Evolutionary conservation across 2,888 invertebrate genomes (phyloP), one percentile per base, ranked within the genome.

Genomic region (Synergus gifuensis): DNA sequence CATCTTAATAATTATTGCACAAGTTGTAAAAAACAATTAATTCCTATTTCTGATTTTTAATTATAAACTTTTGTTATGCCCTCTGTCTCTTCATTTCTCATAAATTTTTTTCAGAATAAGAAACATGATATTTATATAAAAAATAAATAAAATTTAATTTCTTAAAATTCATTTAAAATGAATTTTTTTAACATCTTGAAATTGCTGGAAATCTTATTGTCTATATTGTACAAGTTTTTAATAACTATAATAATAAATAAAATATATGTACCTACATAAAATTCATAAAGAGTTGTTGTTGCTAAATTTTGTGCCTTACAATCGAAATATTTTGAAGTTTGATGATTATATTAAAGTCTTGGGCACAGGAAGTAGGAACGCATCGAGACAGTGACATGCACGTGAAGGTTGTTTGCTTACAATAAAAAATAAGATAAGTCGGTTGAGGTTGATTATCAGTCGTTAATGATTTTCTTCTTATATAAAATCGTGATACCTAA

Each of bases 341-440:
- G 16, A 58, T 18, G n/a, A 62, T 62, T 62, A 62, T 22, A 22
- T 22, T 11, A 42, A 12, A 67, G 18, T 44, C 42, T 67, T 67
- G 67, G 11, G 7, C 4, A 44, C 22, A 60, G 22, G 18, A 66
- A 22, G 16, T 18, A 67, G 66, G 18, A 66, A 67, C 11, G 22
- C 22, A 66, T 44, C 2, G 14, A 22, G 22, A 46, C 4, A 67
- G 14, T 67, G 66, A 66, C 18, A 67, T 18, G 22, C 67, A 67
- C 28, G 67, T 44, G 67, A 67, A 67, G 67, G 67, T 46, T 67
- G 22, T 12, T 67, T 67, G 40, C 18, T 66, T 12, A 46, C 44
- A 67, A 67, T 67, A 28, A 46, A 66, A 67, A 67, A 67, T 22
- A 46, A 18, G 2, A 67, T 67, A 44, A 67, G 44, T 44, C 46